These are phyloP conservation scores for Gymnothorax reevesii DNA, from an alignment of 2,797 vertebrate genomes.

Conservation along the genomic window DNA sequence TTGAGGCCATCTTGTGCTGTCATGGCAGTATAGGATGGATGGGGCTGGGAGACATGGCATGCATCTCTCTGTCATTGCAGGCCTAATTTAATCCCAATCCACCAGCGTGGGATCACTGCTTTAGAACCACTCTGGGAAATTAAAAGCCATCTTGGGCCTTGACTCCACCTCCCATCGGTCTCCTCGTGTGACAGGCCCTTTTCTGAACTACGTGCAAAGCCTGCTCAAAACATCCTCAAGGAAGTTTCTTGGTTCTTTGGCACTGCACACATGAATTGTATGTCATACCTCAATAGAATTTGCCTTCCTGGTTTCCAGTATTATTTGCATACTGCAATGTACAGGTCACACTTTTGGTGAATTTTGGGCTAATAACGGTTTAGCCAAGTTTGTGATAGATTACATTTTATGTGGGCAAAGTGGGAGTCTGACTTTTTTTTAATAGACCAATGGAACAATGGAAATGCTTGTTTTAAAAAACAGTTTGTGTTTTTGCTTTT, in stretches of 20 bases:
- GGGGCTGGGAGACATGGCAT: conserved; percentile 35
- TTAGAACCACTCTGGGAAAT: conserved; percentile 58
- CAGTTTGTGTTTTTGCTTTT: no score
- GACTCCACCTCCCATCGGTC: conserved; percentile 20
- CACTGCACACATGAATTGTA: conserved; percentile 7
- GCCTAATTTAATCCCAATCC: conserved; percentile 58
- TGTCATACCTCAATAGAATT: not conserved
- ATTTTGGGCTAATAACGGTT: no score
- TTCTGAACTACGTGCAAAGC: conserved; percentile 32
- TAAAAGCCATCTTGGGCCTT: conserved; percentile 43
- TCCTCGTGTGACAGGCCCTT: conserved; percentile 32
- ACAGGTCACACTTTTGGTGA: no score
- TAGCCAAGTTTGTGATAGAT: no score
- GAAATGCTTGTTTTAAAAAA: no score
- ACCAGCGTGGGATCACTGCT: conserved; percentile 43
- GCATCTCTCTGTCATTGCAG: conserved; percentile 49
- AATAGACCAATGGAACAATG: no score
- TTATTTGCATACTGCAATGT: no score
- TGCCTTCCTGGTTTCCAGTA: no score
- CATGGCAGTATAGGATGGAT: conserved; percentile 37
- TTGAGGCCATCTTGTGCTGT: conserved; percentile 41
- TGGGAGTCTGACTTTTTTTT: no score
- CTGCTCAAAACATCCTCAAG: conserved; percentile 45
- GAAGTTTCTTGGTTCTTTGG: conserved; percentile 50
- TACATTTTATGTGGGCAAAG: no score